phyloP scores from a whole-genome alignment of 2,113 vertebrate species.

The Semicossyphus pulcher region DNA sequence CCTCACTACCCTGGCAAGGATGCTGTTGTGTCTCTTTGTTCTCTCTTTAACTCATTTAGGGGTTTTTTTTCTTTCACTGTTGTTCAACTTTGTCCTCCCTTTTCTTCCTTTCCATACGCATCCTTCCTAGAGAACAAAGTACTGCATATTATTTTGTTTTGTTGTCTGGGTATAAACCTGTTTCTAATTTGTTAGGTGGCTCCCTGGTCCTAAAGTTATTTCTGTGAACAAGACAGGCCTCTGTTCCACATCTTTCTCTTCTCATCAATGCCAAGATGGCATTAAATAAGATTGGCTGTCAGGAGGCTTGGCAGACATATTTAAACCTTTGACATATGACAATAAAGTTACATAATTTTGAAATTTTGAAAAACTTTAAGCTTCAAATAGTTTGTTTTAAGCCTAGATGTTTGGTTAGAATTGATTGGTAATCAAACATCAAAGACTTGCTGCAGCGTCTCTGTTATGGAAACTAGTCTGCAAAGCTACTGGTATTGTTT shows the following conservation, averaged over 20 bases:
- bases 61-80: constrained; percentile 21
- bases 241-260: constrained; percentile 59
- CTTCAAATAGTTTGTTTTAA: not conserved
- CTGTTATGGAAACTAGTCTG: constrained; percentile 32
- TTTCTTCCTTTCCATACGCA: constrained; percentile 21
- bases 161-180: constrained; percentile 74
- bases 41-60: constrained; percentile 41
- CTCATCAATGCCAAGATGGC: constrained; percentile 42
- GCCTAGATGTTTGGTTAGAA: not conserved
- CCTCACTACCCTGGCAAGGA: constrained; percentile 63
- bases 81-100: constrained; percentile 29
- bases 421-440: constrained; percentile 27
- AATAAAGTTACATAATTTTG: constrained; percentile 47
- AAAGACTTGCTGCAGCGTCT: constrained; percentile 11
- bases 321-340: constrained; percentile 34
- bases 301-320: constrained; percentile 37
- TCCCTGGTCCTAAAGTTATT: constrained; percentile 66
- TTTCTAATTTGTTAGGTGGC: constrained; percentile 76
- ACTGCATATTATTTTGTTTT: constrained; percentile 62
- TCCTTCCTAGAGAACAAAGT: constrained; percentile 50
- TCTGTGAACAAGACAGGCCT: constrained; percentile 66
- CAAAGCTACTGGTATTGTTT: constrained; percentile 56
- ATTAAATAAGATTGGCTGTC: constrained; percentile 40
- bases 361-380: not conserved
- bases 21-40: constrained; percentile 62